Base-by-base conservation (phyloP, 2,888 invertebrate species). In the Bellardia bayeri region DNA sequence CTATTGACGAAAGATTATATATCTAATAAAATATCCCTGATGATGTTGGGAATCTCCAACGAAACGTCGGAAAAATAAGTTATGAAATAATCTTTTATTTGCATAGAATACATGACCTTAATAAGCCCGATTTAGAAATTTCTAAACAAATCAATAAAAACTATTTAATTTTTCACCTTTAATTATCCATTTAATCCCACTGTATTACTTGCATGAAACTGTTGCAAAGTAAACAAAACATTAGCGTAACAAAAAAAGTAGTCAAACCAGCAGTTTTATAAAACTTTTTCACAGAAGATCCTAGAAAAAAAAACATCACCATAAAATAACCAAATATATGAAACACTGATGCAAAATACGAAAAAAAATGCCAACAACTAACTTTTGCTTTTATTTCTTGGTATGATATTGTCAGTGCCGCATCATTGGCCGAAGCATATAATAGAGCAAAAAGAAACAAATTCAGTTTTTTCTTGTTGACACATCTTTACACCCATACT, bases 381-480 rank as follows among this genome's bases (percentile, higher is more conserved):
- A 51, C n/a, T 51, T 51, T 51, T n/a, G 5, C 51, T 4, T 51
- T 51, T 51, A 51, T n/a, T n/a, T 51, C n/a, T 51, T n/a, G 51
- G 14, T 56, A 23, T 23, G 56, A 16, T 56, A 56, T 56, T 56
- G 8, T 23, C 23, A 23, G 16, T 23, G 3, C 23, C 23, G 56
- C 56, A 56, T 56, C 56, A 56, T 56, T 56, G 51, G 51, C 51
- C n/a, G n/a, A n/a, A 51, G 51, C 51, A n/a, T 51, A 3, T 51
- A n/a, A 13, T 6, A 4, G 14, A 14, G n/a, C 4, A 51, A 51
- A 51, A 3, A n/a, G 6, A 13, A 11, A 45, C 9, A 45, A 13
- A n/a, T 51, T 51, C 1, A 51, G 51, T n/a, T 56, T 56, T 56
- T 23, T 56, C 6, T 56, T 6, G 56, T 56, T 56, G 56, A 23